Evolutionary conservation across 2,113 vertebrate genomes (phyloP).

Genomic region (Melozone crissalis): DNA sequence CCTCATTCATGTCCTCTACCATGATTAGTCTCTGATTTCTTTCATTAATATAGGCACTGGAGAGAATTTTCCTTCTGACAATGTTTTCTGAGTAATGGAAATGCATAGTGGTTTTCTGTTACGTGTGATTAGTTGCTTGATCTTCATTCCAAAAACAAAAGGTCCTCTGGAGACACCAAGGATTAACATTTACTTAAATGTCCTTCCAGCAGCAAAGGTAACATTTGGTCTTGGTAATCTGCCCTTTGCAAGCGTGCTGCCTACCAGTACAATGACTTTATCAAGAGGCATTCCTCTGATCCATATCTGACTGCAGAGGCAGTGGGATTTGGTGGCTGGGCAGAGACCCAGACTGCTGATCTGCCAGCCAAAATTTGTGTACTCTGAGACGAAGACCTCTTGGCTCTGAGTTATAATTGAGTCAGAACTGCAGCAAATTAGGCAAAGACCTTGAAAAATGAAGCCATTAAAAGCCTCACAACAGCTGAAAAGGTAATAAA

Average conservation of each 20-base stretch:
- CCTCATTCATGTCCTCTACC: background rate
- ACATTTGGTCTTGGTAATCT: background rate
- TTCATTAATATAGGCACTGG: background rate
- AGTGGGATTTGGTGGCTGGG: background rate
- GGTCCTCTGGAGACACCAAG: rapidly evolving
- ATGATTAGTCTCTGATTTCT: background rate
- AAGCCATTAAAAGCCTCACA: conserved; percentile 9
- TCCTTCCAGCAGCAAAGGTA: background rate
- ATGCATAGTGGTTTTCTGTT: background rate
- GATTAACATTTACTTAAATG: background rate
- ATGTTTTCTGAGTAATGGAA: background rate
- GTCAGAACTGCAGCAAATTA: conserved; percentile 33
- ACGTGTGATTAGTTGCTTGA: background rate
- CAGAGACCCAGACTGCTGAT: background rate
- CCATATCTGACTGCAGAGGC: background rate
- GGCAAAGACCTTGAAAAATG: conserved; percentile 37
- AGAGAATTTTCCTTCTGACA: background rate
- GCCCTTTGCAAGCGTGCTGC: background rate
- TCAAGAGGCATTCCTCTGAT: background rate
- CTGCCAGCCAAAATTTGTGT: background rate
- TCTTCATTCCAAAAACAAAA: background rate
- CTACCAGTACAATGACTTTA: background rate
- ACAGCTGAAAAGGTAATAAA: conserved; percentile 35
- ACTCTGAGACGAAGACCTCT: background rate
- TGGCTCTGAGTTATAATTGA: background rate